A percentile compares a stretch with the other conserved stretches of the same genome.
These are phyloP conservation scores for Trinorchestia longiramus DNA, from an alignment of 1,140 invertebrate species.

Conservation along the genomic window DNA sequence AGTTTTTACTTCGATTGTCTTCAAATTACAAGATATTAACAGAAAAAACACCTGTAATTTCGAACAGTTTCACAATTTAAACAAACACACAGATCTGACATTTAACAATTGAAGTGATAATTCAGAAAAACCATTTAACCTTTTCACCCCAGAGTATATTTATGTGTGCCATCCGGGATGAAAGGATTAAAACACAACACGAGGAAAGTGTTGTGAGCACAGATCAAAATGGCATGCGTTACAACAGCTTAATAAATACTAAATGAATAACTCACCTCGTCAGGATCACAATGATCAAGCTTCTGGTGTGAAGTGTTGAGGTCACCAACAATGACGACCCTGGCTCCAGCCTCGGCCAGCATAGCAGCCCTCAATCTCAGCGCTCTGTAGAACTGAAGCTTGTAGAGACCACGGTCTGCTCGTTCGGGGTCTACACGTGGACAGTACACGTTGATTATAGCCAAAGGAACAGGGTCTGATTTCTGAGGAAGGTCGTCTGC, in stretches of 20 bases:
- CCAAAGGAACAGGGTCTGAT: conserved; percentile 64
- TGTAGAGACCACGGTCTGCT: conserved; percentile 71
- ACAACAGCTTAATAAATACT: background rate
- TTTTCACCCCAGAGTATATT: no score
- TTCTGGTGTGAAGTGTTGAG: conserved; percentile 73
- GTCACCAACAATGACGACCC: conserved; percentile 75
- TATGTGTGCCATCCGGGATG: no score
- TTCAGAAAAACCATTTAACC: no score
- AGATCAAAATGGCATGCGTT: no score
- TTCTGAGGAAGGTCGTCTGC: background rate
- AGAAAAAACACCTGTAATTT: no score
- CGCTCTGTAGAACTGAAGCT: conserved; percentile 73
- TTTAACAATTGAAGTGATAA: no score
- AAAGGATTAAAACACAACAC: no score
- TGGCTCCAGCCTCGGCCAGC: conserved; percentile 71
- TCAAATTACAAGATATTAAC: no score
- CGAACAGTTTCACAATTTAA: no score
- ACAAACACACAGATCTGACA: no score
- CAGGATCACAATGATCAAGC: conserved; percentile 73
- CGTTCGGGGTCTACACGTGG: conserved; percentile 72
- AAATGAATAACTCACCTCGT: conserved; percentile 67
- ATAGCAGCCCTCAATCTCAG: conserved; percentile 71
- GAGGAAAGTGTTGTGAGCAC: no score
- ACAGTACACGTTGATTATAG: conserved; percentile 75
- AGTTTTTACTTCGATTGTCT: no score